A percentile compares a stretch with the other conserved stretches of the same genome.
These are phyloP conservation scores for Heloderma charlesbogerti DNA, from an alignment of 2,113 vertebrate genomes.

Conservation along the genomic window DNA sequence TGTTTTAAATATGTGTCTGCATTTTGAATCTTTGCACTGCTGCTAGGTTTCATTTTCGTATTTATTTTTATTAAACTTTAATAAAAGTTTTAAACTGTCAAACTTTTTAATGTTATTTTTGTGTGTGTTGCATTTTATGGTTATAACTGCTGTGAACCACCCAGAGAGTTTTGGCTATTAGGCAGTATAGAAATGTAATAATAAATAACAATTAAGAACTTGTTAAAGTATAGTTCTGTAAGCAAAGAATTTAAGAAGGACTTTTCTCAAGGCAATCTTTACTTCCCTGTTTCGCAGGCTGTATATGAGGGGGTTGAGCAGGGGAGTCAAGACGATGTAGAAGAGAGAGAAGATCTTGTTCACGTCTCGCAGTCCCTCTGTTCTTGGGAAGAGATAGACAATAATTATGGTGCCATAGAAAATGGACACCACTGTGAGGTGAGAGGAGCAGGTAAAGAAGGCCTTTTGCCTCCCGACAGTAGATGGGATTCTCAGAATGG, in stretches of 20 bases:
- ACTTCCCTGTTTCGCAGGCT: neutral
- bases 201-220: too few species aligned
- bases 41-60: too few species aligned
- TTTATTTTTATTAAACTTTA: too few species aligned
- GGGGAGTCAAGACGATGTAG: slow-evolving; percentile 26
- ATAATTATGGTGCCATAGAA: slow-evolving; percentile 50
- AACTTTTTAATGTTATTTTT: too few species aligned
- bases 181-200: too few species aligned
- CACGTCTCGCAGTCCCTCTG: neutral
- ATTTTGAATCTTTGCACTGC: too few species aligned
- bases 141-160: too few species aligned
- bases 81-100: too few species aligned
- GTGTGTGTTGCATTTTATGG: too few species aligned
- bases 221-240: neutral
- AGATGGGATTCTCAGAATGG: slow-evolving; percentile 31
- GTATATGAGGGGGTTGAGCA: neutral
- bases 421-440: slow-evolving; percentile 39
- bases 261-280: slow-evolving; percentile 15
- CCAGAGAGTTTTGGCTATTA: too few species aligned
- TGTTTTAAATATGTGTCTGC: too few species aligned
- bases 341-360: slow-evolving; percentile 40
- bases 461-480: slow-evolving; percentile 37
- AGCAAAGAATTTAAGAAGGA: neutral
- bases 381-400: slow-evolving; percentile 27
- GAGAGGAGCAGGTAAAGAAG: slow-evolving; percentile 48